A percentile compares a stretch with the other conserved stretches of the same genome.
Conservation (phyloP, 2,797 vertebrate species). For the Luscinia luscinia region DNA sequence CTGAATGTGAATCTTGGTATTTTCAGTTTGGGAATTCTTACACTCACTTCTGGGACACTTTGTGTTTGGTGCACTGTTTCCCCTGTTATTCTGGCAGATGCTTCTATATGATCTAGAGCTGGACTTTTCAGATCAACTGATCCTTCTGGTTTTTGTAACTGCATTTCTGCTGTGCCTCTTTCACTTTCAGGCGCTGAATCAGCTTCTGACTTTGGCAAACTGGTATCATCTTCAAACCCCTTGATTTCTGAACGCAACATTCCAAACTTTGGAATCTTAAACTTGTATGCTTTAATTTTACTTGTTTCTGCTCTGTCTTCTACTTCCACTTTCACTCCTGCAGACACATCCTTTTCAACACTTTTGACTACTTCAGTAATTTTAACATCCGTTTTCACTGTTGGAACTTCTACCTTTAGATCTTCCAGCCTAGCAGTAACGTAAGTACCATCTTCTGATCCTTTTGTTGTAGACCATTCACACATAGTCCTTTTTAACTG, state of each 20-base stretch:
- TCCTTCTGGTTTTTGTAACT: neutral
- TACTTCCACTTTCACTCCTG: constrained; percentile 38
- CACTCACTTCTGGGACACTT: constrained; percentile 43
- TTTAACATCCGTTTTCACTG: neutral
- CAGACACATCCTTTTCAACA: constrained; percentile 40
- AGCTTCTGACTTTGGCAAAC: constrained; percentile 13
- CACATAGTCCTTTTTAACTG: neutral
- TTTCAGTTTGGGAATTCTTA: constrained; percentile 80
- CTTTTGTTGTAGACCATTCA: neutral
- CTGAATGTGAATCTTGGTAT: constrained; percentile 76
- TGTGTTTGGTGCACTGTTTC: neutral
- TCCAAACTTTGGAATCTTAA: constrained; percentile 58
- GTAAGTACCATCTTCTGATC: neutral
- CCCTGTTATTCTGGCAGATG: neutral
- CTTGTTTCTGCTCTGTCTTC: constrained; percentile 52
- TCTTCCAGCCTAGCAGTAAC: constrained; percentile 29
- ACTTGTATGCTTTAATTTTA: constrained; percentile 54
- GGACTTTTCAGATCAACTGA: neutral
- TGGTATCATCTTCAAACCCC: neutral
- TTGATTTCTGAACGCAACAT: constrained; percentile 44
- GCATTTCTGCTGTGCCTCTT: neutral
- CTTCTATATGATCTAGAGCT: neutral
- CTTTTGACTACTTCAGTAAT: constrained; percentile 28
- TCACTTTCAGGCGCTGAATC: constrained; percentile 15
- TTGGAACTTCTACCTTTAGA: constrained; percentile 24